Conservation (phyloP, 2,888 invertebrate genomes). For the Acronicta leporina region DNA sequence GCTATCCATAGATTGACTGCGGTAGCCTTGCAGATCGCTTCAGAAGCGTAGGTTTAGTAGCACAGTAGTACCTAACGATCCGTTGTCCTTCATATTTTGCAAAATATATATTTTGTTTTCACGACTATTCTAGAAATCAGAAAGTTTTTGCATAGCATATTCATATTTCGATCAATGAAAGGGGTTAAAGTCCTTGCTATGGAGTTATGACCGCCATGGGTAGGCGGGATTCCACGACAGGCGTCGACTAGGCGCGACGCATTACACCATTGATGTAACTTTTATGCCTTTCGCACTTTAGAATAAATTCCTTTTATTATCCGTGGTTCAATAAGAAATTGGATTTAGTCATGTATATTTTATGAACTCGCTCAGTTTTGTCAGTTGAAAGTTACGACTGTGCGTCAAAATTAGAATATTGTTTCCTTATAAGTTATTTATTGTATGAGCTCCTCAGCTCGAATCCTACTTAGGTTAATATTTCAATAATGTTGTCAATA, state of each 20-base stretch:
- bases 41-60: too few relatives aligned
- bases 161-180: slow-evolving; percentile 10
- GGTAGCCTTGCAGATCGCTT: too few relatives aligned
- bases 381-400: neutral
- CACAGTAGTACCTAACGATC: too few relatives aligned
- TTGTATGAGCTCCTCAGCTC: too few relatives aligned
- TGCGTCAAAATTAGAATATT: too few relatives aligned
- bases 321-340: neutral
- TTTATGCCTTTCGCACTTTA: slow-evolving; percentile 25
- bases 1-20: too few relatives aligned
- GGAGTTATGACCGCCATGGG: slow-evolving; percentile 13
- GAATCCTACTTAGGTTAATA: too few relatives aligned
- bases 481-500: too few relatives aligned
- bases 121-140: neutral
- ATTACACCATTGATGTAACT: slow-evolving; percentile 25
- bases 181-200: slow-evolving; percentile 24
- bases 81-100: neutral
- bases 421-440: too few relatives aligned
- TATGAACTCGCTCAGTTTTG: neutral
- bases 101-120: neutral
- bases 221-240: slow-evolving; percentile 22
- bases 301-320: slow-evolving; percentile 10
- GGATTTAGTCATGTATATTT: neutral
- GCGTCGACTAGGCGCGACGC: slow-evolving; percentile 49
- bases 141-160: slow-evolving; percentile 3